Base-by-base conservation (phyloP, 2,888 invertebrate genomes). In the Troglohyphantes excavatus region DNA sequence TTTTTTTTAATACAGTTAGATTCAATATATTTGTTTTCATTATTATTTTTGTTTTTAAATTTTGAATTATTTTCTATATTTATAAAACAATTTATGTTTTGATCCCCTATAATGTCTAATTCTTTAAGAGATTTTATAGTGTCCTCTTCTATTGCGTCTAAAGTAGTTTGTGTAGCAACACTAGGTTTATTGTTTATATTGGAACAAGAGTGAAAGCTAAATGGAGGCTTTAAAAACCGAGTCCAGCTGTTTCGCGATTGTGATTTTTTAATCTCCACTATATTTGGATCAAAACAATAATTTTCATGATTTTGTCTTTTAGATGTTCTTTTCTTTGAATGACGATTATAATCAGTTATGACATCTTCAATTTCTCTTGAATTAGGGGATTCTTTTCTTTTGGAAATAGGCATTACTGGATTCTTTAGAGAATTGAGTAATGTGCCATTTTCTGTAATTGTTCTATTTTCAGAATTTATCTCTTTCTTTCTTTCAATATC, bases 161-260 rank as follows among this genome's bases (percentile, higher is more conserved):
- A 46, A 75, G 33, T 81, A 23, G 91, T 91, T 43, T 91, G 91
- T 13, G 91, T 91, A 0, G 88, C 91, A 61, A 87, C 91, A 84
- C 87, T 91, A 53, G 90, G 86, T 21, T 90, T 90, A 70, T 87
- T 86, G 76, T 81, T 75, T 53, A 85, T 21, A 83, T 83, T 75
- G 23, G 86, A 87, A 76, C 81, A 81, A 2, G 86, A 82, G 65
- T 73, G 75, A 53, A 90, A 90, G 33, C 86, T 81, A 90, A 90
- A 90, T 39, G 90, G 82, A 5, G 81, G 86, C 19, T 90, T 90
- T 27, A 90, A 46, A 53, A 90, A 90, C 11, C 85, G 81, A 79
- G 90, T 86, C 90, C 90, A 90, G 39, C 90, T 90, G 63, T 82
- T 90, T 82, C 90, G 7, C 21, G 86, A 61, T 65, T 82, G 85